Percentiles rank a stretch among this genome's conserved stretches.
phyloP scores from a whole-genome alignment of 2,113 vertebrate genomes.

The Platanista minor region DNA sequence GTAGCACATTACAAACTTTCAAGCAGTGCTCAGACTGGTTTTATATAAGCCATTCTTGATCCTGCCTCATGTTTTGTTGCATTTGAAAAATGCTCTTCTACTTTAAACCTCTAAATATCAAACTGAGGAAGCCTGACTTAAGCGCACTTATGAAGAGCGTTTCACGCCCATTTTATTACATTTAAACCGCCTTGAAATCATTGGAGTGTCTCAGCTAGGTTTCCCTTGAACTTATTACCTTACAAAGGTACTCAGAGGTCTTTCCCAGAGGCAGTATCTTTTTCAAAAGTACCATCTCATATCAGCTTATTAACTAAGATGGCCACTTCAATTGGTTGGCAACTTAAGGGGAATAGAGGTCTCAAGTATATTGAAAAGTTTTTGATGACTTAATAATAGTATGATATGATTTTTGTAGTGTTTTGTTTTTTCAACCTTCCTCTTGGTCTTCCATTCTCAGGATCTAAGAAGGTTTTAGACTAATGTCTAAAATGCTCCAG shows the following conservation, averaged over 20 bases:
- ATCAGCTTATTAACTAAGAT: constrained; percentile 18
- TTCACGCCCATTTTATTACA: constrained; percentile 61
- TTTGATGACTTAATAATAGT: constrained; percentile 53
- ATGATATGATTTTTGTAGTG: constrained; percentile 54
- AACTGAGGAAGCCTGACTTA: constrained; percentile 39
- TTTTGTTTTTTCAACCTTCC: constrained; percentile 57
- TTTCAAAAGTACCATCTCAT: constrained; percentile 37
- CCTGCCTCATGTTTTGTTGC: constrained; percentile 26
- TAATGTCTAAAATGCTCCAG: constrained; percentile 42
- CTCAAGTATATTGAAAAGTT: constrained; percentile 48
- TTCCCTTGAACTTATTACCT: constrained; percentile 62
- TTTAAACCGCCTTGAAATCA: constrained; percentile 56
- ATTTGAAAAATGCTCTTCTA: constrained; percentile 27
- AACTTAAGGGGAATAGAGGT: neutral
- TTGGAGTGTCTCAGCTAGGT: constrained; percentile 24
- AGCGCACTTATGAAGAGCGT: constrained; percentile 62
- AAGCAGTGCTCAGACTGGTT: neutral
- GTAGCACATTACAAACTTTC: constrained; percentile 10
- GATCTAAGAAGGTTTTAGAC: constrained; percentile 48
- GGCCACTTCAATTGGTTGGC: constrained; percentile 36
- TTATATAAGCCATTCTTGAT: neutral
- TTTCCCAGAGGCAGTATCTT: constrained; percentile 30
- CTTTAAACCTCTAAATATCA: constrained; percentile 56
- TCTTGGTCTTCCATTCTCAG: constrained; percentile 38
- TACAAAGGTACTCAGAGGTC: neutral